Evolutionary conservation across 2,797 vertebrate species (phyloP).

Genomic region (Cirrhinus mrigala): DNA sequence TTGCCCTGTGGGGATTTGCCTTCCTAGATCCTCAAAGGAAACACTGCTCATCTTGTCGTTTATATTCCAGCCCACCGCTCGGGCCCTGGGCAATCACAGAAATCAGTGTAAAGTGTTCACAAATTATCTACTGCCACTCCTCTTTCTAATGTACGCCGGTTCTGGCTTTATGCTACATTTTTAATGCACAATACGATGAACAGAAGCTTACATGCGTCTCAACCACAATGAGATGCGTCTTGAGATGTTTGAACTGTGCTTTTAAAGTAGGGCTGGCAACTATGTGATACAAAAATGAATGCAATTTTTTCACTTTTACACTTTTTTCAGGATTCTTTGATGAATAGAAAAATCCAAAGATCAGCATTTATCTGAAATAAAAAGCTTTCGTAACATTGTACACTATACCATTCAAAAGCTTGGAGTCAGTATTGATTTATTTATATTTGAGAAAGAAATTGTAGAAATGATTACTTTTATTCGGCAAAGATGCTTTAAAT

Average conservation of each 20-base stretch:
- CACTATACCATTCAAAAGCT: too few species aligned
- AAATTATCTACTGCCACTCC: conserved; percentile 13
- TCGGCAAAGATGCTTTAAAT: too few species aligned
- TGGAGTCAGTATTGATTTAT: too few species aligned
- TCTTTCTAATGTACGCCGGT: conserved; percentile 1
- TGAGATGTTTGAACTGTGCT: not conserved
- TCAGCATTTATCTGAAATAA: too few species aligned
- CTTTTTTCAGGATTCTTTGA: too few species aligned
- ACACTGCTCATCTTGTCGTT: conserved; percentile 54
- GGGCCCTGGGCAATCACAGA: conserved; percentile 52
- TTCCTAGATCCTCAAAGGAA: conserved; percentile 58
- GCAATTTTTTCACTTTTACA: too few species aligned
- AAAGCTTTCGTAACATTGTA: too few species aligned
- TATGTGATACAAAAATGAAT: not conserved
- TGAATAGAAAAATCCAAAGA: too few species aligned
- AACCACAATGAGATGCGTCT: not conserved
- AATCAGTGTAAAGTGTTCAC: conserved; percentile 53
- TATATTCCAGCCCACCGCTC: conserved; percentile 52
- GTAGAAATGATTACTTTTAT: too few species aligned
- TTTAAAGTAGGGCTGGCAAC: not conserved
- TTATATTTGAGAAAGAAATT: too few species aligned
- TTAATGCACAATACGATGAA: conserved; percentile 16
- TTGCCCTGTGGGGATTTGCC: conserved; percentile 53
- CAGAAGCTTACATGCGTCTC: not conserved
- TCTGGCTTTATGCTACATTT: conserved; percentile 20